phyloP scores from a whole-genome alignment of 2,888 invertebrate species.

The Penaeus monodon region DNA sequence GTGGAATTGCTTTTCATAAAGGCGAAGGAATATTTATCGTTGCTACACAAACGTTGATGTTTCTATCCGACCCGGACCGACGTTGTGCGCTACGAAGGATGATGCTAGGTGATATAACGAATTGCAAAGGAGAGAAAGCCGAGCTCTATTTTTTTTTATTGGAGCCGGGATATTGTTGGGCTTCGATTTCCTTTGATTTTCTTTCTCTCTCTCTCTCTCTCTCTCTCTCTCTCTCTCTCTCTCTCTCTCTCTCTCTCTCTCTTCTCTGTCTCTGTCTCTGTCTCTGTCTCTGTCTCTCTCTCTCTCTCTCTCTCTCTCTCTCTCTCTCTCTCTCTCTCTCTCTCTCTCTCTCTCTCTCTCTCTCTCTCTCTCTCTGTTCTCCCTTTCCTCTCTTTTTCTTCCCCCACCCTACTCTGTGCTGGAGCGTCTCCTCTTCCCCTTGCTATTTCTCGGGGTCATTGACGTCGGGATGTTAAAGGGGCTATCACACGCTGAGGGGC shows the following conservation, averaged over 20 bases:
- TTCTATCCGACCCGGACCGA: too few species aligned
- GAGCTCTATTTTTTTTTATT: too few species aligned
- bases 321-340: neutral
- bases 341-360: neutral
- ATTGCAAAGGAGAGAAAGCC: too few species aligned
- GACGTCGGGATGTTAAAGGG: neutral
- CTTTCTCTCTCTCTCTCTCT: neutral
- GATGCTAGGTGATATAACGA: too few species aligned
- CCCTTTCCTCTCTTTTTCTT: neutral
- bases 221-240: neutral
- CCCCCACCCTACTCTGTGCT: neutral
- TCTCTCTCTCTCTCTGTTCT: constrained; percentile 2
- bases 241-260: neutral
- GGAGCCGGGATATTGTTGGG: too few species aligned
- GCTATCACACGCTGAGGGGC: neutral
- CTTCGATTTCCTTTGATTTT: neutral
- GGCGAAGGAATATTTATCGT: too few species aligned
- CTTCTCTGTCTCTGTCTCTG: constrained; percentile 2
- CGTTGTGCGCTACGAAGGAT: too few species aligned
- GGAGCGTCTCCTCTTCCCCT: neutral
- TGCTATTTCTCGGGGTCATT: neutral
- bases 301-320: neutral
- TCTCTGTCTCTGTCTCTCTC: neutral
- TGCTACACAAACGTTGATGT: too few species aligned
- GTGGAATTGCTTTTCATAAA: too few species aligned